These are phyloP conservation scores for Sisyra nigra DNA, from an alignment of 2,888 invertebrate species.

Conservation along the genomic window DNA sequence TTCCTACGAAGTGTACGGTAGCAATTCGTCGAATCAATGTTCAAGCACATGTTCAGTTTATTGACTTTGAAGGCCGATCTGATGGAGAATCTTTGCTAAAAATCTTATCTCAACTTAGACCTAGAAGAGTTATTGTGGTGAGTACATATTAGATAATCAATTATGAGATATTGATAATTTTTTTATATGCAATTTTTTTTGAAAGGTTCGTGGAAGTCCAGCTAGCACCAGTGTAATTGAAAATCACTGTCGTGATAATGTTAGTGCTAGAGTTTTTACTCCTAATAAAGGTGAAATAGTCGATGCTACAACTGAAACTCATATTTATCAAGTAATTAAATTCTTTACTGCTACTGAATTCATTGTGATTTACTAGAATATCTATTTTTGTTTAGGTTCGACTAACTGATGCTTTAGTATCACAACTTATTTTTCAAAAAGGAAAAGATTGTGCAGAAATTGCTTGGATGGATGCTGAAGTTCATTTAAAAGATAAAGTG, in stretches of 20 bases:
- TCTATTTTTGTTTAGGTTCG: conserved; percentile 50
- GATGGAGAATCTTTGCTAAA: conserved; percentile 72
- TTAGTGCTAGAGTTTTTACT: conserved; percentile 63
- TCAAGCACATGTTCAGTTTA: conserved; percentile 77
- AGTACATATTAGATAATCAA: not conserved
- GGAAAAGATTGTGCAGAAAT: conserved; percentile 79
- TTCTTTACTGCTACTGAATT: not conserved
- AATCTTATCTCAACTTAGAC: conserved; percentile 65
- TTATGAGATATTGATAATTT: too few species aligned
- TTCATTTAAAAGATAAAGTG: conserved; percentile 45
- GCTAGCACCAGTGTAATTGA: conserved; percentile 54
- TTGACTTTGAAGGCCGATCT: conserved; percentile 92
- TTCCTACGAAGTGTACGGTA: conserved; percentile 81
- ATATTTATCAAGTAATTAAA: conserved; percentile 77
- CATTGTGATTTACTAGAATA: conserved; percentile 6
- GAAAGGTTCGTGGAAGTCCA: conserved; percentile 43
- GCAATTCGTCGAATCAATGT: conserved; percentile 58
- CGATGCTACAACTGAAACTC: conserved; percentile 94
- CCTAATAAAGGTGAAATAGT: conserved; percentile 71
- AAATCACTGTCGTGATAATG: conserved; percentile 44
- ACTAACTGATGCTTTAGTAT: conserved; percentile 80
- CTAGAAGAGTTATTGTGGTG: conserved; percentile 58
- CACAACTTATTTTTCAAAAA: conserved; percentile 69
- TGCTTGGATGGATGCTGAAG: conserved; percentile 85
- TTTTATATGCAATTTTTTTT: not conserved